Percentiles rank a stretch among this genome's conserved stretches.
phyloP scores from a whole-genome alignment of 2,888 invertebrate species.

The Thereva unica region DNA sequence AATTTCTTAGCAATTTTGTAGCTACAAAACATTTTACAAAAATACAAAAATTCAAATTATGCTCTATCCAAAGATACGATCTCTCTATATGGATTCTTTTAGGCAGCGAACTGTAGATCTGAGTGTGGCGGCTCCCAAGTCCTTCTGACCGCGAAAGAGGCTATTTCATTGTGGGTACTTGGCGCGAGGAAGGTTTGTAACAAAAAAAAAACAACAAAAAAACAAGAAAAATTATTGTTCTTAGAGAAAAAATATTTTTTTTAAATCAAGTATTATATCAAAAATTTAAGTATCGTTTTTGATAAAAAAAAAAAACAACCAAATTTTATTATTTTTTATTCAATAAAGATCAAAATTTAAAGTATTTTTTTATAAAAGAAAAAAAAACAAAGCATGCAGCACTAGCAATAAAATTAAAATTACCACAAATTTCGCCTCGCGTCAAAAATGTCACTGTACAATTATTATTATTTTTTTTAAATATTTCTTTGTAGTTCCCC shows the following conservation, averaged over 20 bases:
- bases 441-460: slow-evolving; percentile 36
- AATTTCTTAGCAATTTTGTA: background rate
- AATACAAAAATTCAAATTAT: slow-evolving; percentile 37
- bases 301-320: too few relatives aligned
- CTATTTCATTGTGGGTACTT: slow-evolving; percentile 91
- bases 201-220: slow-evolving; percentile 41
- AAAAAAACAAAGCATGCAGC: slow-evolving; percentile 17
- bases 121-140: slow-evolving; percentile 70
- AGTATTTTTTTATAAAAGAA: slow-evolving; percentile 8
- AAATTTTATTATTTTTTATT: too few relatives aligned
- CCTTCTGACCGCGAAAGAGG: slow-evolving; percentile 91
- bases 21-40: background rate
- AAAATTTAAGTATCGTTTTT: too few relatives aligned
- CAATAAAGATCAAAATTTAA: background rate
- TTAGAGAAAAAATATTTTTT: too few relatives aligned
- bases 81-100: slow-evolving; percentile 50
- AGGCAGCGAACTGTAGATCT: slow-evolving; percentile 59
- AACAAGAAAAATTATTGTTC: too few relatives aligned
- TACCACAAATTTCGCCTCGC: slow-evolving; percentile 37
- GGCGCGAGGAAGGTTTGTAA: slow-evolving; percentile 84
- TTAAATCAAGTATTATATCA: too few relatives aligned
- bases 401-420: slow-evolving; percentile 10
- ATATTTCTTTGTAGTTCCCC: slow-evolving; percentile 16
- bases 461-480: background rate
- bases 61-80: slow-evolving; percentile 4